Conservation (phyloP, 1,140 invertebrate genomes). For the Latrodectus geometricus region DNA sequence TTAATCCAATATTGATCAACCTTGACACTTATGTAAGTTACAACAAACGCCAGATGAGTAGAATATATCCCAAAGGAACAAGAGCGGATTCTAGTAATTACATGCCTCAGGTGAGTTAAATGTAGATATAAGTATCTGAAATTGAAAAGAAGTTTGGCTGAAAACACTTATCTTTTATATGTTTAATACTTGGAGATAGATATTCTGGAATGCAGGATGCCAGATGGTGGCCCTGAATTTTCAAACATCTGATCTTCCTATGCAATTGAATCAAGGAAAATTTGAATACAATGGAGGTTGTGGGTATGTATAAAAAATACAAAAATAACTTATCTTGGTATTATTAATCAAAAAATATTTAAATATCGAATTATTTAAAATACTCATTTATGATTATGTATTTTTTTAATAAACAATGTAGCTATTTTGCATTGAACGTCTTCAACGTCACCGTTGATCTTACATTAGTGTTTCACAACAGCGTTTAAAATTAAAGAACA, state of each 20-base stretch:
- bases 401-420: no score
- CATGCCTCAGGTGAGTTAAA: conserved; percentile 90
- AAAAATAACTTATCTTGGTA: no score
- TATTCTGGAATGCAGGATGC: conserved; percentile 86
- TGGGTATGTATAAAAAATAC: conserved; percentile 68
- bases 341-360: no score
- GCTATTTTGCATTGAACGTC: no score
- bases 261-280: conserved; percentile 99
- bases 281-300: conserved; percentile 97
- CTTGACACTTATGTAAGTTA: conserved; percentile 73
- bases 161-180: no score
- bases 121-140: not conserved
- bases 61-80: conserved; percentile 99
- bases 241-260: conserved; percentile 98
- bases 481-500: no score
- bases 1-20: no score
- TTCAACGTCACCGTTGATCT: no score
- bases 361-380: no score
- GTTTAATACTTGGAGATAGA: conserved; percentile 65
- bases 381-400: no score
- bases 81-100: conserved; percentile 99
- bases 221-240: conserved; percentile 99
- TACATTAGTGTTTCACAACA: no score
- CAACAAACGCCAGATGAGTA: conserved; percentile 98
- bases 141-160: not conserved